Base-by-base conservation (phyloP, 1,140 invertebrate species). In the Pararge aegeria region DNA sequence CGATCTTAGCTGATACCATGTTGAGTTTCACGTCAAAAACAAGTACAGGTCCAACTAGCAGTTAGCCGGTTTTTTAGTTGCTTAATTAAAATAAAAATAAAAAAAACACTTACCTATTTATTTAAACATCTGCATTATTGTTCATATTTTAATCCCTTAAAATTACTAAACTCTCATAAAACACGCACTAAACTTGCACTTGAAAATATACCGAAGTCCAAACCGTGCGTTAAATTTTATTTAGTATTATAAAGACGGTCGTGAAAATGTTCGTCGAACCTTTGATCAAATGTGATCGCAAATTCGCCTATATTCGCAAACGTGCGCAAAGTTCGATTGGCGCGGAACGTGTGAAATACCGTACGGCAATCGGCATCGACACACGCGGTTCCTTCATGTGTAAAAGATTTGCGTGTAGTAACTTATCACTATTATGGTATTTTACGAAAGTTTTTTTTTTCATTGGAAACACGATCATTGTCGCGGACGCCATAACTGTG, bases 381-480 rank as follows among this genome's bases (percentile, higher is more conserved):
- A 62, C 67, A 61, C 67, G 62, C 56, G 42, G 46, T 52, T 55
- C 57, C 46, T 30, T 52, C 59, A 55, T 40, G 54, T 62, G 40
- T 62, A 57, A 55, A 59, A 55, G 44, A 68, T 56, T 64, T 68
- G 64, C 70, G 56, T 73, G 63, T 61, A 16, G 66, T 79, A 80
- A 78, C 70, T 70, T 64, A 75, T 78, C 55, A 67, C 65, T 68
- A 72, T 76, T 74, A 78, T 78, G 72, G 73, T 78, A 76, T 79
- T 77, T 79, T 70, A 82, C 66, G 71, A 83, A 80, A 80, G 73
- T 78, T 76, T 72, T 61, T 49, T 66, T 72, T 61, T 49, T 67
- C 70, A 64, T 56, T 49, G 50, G 42, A 59, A 52, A 52, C 56
- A 52, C 49, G 46, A 57, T 55, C 53, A 21, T 57, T 62, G 48